These are phyloP conservation scores for Parambassis ranga DNA, from an alignment of 2,797 vertebrate species.

Conservation along the genomic window DNA sequence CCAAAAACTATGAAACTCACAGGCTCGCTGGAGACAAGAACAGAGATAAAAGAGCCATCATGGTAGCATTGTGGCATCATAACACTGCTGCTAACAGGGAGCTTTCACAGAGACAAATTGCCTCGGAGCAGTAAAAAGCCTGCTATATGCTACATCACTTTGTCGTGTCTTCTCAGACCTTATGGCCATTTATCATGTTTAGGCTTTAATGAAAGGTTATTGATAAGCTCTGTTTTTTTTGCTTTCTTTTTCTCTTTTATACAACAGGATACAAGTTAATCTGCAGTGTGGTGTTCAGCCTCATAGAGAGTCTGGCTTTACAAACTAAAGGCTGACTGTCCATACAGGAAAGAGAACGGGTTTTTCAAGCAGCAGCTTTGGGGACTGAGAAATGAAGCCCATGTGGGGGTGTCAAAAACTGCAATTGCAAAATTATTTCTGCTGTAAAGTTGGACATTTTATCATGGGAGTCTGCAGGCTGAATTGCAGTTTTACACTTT, in stretches of 20 bases:
- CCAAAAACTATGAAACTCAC: slow-evolving; percentile 26
- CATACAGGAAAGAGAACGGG: too few species aligned
- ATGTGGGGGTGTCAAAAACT: too few species aligned
- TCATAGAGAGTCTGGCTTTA: not conserved
- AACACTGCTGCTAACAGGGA: slow-evolving; percentile 37
- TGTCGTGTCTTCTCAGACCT: slow-evolving; percentile 26
- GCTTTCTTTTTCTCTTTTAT: slow-evolving; percentile 16
- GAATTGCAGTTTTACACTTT: too few species aligned
- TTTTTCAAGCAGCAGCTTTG: too few species aligned
- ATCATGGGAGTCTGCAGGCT: too few species aligned
- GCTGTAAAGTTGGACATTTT: too few species aligned
- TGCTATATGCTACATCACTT: slow-evolving; percentile 32
- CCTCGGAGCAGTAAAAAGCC: slow-evolving; percentile 23
- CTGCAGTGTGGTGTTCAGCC: too few species aligned
- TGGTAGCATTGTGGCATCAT: slow-evolving; percentile 47
- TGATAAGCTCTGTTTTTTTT: slow-evolving; percentile 32
- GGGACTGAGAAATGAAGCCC: too few species aligned
- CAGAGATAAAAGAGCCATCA: slow-evolving; percentile 56
- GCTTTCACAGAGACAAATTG: slow-evolving; percentile 60
- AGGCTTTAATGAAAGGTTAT: slow-evolving; percentile 58
- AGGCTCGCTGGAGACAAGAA: slow-evolving; percentile 33
- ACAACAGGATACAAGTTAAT: not conserved
- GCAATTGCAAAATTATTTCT: too few species aligned
- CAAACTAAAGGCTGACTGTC: not conserved
- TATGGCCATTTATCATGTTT: slow-evolving; percentile 43